Base-by-base conservation (phyloP, 2,113 vertebrate species). In the Bungarus multicinctus region DNA sequence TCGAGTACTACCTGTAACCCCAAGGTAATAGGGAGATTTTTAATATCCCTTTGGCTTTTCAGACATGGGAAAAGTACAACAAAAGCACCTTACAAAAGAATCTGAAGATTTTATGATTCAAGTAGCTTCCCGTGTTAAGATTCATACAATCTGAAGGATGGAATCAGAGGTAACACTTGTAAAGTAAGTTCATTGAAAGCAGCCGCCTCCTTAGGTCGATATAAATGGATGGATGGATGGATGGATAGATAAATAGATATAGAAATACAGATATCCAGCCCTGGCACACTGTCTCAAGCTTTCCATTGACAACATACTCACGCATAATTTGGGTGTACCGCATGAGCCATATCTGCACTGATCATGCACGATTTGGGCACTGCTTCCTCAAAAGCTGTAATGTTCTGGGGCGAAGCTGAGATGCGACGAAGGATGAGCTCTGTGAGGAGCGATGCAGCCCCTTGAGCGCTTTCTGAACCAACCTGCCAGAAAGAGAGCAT, bases 321-420 rank as follows among this genome's bases (percentile, higher is more conserved):
- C 99, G 96, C 93, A 25, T 99, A 99, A 97, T 99, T 99, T 22
- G 99, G 99, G 95, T 99, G 99, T 85, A 98, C 97, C 0, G 99
- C 99, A 0, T 99, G 99, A 3, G 99, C 99, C 99, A 99, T 99
- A 95, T 99, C 99, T 0, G 99, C 98, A 0, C 99, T 99, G 97
- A 99, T 99, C 99, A 99, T 98, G 97, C 98, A 99, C 95, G 99
- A 99, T 81, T 97, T 98, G 39, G 99, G 98, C 85, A 98, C 95
- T 0, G 99, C 98, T 96, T 99, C 98, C 97, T 99, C 99, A 0
- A 99, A 99, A 90, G 99, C 98, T 0, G 98, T 99, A 94, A 98
- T 96, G 96, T 98, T 98, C 60, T 98, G 97, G 0, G 97, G n/a
- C 0, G 97, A 98, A 34, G 98, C 94, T 0, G 99, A 98, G 95